Conservation (phyloP, 2,888 invertebrate genomes). For the Lasioglossum oenotherae region DNA sequence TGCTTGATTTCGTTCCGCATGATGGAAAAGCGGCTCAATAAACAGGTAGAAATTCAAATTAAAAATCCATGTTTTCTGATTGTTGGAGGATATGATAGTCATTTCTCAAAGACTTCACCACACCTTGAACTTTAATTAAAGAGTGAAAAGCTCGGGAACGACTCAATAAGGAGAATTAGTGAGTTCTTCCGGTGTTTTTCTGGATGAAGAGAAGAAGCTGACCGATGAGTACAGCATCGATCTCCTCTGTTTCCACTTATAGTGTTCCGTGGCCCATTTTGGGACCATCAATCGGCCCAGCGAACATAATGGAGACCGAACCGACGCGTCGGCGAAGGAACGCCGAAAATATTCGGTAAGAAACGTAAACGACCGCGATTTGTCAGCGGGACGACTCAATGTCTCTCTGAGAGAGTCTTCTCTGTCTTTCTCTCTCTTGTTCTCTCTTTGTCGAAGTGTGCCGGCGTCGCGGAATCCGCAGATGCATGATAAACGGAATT, state of each 20-base stretch:
- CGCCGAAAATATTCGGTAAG: conserved; percentile 48
- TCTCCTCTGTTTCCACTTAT: background rate
- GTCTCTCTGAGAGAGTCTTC: conserved; percentile 28
- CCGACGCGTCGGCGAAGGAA: background rate
- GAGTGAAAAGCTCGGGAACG: background rate
- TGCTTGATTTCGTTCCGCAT: too few species aligned
- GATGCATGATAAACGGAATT: conserved; percentile 50
- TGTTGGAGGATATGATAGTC: background rate
- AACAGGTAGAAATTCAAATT: background rate
- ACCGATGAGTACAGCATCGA: background rate
- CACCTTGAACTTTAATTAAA: background rate
- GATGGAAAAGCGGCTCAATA: background rate
- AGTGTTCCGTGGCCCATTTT: background rate
- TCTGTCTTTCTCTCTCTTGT: background rate
- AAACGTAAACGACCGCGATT: conserved; percentile 45
- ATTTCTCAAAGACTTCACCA: background rate
- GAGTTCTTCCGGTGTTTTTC: background rate
- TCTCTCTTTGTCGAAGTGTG: conserved; percentile 1
- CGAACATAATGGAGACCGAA: conserved; percentile 14
- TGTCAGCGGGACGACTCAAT: conserved; percentile 49
- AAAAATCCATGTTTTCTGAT: background rate
- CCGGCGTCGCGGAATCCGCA: conserved; percentile 37
- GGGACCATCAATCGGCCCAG: conserved; percentile 21
- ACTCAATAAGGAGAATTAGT: background rate
- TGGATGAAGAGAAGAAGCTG: conserved; percentile 17